These are phyloP conservation scores for Cryptotermes secundus DNA, from an alignment of 1,140 invertebrate genomes.

Conservation along the genomic window DNA sequence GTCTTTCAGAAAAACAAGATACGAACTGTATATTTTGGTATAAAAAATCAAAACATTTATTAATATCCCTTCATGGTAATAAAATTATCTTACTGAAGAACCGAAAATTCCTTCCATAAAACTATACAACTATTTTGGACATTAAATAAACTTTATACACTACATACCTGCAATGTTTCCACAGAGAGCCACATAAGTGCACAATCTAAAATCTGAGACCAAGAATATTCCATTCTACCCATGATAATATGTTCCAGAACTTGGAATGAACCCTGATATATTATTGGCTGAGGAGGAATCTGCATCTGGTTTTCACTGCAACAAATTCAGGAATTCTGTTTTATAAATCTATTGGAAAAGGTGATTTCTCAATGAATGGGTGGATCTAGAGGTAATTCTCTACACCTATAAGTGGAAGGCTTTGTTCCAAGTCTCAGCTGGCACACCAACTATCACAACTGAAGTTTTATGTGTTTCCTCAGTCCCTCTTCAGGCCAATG, in stretches of 20 bases:
- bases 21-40: too few species aligned
- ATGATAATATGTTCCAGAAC: constrained; percentile 17
- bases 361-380: too few species aligned
- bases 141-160: background rate
- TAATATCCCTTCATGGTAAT: too few species aligned
- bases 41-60: too few species aligned
- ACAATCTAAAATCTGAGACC: constrained; percentile 30
- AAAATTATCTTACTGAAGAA: background rate
- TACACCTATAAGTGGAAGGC: too few species aligned
- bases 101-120: background rate
- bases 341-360: too few species aligned
- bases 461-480: too few species aligned
- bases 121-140: background rate
- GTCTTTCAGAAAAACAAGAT: too few species aligned
- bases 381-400: too few species aligned
- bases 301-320: constrained; percentile 31
- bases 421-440: too few species aligned
- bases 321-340: background rate
- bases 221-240: constrained; percentile 29
- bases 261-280: background rate
- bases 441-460: too few species aligned
- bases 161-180: constrained; percentile 23
- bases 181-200: constrained; percentile 26
- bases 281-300: constrained; percentile 19
- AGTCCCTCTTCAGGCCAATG: too few species aligned